Evolutionary conservation across 2,888 invertebrate genomes (phyloP).

Genomic region (Hypena proboscidalis): DNA sequence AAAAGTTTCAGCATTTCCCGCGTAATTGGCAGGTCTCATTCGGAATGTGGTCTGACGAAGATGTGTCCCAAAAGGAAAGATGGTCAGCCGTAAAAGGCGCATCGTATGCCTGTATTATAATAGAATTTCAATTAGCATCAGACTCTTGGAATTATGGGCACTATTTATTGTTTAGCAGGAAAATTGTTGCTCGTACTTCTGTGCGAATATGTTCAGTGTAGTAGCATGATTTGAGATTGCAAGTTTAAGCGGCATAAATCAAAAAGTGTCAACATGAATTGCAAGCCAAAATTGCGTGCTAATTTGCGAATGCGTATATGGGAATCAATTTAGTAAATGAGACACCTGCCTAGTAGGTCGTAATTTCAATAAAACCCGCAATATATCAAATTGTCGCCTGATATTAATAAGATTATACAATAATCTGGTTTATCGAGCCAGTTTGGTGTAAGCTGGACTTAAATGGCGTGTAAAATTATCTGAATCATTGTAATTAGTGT

Average conservation of each 20-base stretch:
- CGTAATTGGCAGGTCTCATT: conserved; percentile 75
- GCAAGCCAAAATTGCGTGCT: no score
- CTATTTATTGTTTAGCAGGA: conserved; percentile 27
- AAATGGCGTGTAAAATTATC: conserved; percentile 52
- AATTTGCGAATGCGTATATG: no score
- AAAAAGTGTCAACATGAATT: no score
- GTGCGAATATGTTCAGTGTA: no score
- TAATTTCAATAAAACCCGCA: conserved; percentile 26
- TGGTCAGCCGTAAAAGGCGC: conserved; percentile 62
- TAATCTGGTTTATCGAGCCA: conserved; percentile 46
- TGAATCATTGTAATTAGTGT: conserved; percentile 53
- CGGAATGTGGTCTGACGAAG: conserved; percentile 75
- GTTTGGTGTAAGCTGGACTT: conserved; percentile 39
- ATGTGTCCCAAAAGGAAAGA: conserved; percentile 73
- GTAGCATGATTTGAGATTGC: no score
- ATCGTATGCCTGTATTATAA: conserved; percentile 67
- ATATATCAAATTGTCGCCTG: conserved; percentile 39
- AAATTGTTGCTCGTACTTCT: no score
- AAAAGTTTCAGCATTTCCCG: conserved; percentile 65
- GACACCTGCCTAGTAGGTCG: conserved; percentile 17
- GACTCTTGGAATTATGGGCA: conserved; percentile 41
- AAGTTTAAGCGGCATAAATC: no score
- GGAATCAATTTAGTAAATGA: conserved; percentile 35
- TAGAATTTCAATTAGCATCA: conserved; percentile 65
- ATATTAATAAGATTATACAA: conserved; percentile 48